Evolutionary conservation across 1,140 invertebrate species (phyloP), one percentile per base, ranked within the genome.

Genomic region (Stegodyphus mimosarum): DNA sequence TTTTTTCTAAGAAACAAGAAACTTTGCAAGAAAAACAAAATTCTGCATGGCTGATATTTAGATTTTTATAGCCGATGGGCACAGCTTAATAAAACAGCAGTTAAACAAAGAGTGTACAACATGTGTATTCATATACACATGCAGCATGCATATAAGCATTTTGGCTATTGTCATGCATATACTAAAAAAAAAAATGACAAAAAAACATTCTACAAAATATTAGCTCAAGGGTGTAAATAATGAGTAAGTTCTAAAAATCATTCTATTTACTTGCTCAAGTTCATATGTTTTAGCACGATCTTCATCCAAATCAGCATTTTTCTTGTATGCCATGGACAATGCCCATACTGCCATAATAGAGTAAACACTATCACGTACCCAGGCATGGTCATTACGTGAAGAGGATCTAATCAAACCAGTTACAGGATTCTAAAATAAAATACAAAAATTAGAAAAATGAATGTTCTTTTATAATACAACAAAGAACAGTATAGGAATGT

Each of bases 311-410:
- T 99, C 98, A 5, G 97, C 97, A 89, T 97, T 98, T 92, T 99
- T 99, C 90, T 98, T 98, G 90, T 99, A 99, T 0, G 98, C 96
- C 94, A 99, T 96, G 5, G 98, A 96, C 2, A 99, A 92, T 11
- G 97, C 98, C 99, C 99, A 99, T 10, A 99, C 96, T 15, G 97
- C 95, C 85, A 99, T 91, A 88, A 99, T 97, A 87, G 96, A 97
- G 89, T 99, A 99, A 0, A 99, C 93, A 93, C 99, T 99, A 90
- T 99, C 98, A 17, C 99, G 93, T 83, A 99, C 96, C 98, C 98
- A 99, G 0, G 98, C 97, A 93, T 99, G 97, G 84, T 95, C 93
- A 89, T 96, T 96, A 10, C 50, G 55, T 2, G 95, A 93, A 67
- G 93, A 92, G 89, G 95, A 97, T 89, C 96, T 94, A 91, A 99